Base-by-base conservation (phyloP, 2,113 vertebrate species). In the Condylura cristata region DNA sequence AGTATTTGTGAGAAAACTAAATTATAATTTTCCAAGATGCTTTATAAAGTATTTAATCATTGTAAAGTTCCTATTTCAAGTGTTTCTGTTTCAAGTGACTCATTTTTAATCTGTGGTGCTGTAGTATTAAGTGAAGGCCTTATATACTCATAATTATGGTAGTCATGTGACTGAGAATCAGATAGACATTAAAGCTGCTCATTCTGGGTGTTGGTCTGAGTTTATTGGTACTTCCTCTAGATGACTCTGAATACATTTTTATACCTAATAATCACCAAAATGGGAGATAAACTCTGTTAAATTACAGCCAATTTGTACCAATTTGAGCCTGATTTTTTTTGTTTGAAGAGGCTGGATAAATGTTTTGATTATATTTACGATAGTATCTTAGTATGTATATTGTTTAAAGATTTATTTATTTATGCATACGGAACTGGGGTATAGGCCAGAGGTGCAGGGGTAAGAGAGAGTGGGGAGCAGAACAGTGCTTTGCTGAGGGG, bases 21-120 rank as follows among this genome's bases (percentile, higher is more conserved):
- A 68, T 94, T 91, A 80, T 91, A 81, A 82, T 22, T 87, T 95
- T 95, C 39, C 46, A 90, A 88, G 66, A 82, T 13, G 65, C 65
- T 93, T 92, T 90, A n/a, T 90, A n/a, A 97, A 93, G 70, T 96
- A 84, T 61, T 30, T 91, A 60, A 91, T 76, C 93, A 87, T 17
- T 84, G 10, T 90, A 85, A 92, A 96, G 56, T 92, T 72, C 11
- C 8, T 92, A 46, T 95, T 96, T 91, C 44, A 92, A 39, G 78
- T 83, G 46, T 90, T 95, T 83, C 61, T 88, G 26, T 74, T 90
- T 93, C 37, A 56, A 34, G 46, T 74, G 83, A 95, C 60, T 89
- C 44, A 79, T 89, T 92, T 95, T 90, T 88, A 93, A 82, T 85
- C 68, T 93, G 32, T 94, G 53, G 44, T 87, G 63, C 63, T 95